A percentile compares a stretch with the other conserved stretches of the same genome.
Evolutionary conservation across 2,797 vertebrate species (phyloP).

Genomic region (Holocentrus rufus): DNA sequence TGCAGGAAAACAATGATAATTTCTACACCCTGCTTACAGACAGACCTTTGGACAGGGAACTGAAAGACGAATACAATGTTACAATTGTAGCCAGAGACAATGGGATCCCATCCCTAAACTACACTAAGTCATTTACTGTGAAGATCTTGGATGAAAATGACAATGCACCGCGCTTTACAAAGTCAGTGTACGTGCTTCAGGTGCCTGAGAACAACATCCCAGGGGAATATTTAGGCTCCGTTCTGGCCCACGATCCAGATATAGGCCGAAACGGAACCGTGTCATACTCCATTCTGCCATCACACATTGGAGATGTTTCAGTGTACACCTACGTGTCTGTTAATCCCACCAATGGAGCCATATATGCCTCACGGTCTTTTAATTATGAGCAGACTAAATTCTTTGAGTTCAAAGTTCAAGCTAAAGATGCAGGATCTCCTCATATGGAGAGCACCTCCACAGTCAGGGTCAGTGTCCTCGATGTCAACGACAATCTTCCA

Average conservation of each 20-base stretch:
- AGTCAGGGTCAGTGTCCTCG: conserved; percentile 91
- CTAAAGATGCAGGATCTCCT: conserved; percentile 95
- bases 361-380: conserved; percentile 96
- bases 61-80: conserved; percentile 96
- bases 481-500: conserved; percentile 97
- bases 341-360: conserved; percentile 98
- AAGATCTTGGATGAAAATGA: conserved; percentile 97
- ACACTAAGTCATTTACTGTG: conserved; percentile 95
- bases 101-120: conserved; percentile 93
- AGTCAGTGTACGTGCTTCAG: conserved; percentile 92
- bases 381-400: conserved; percentile 98
- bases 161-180: conserved; percentile 96
- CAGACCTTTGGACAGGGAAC: conserved; percentile 93
- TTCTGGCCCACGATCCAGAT: conserved; percentile 96
- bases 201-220: conserved; percentile 99
- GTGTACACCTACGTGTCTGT: conserved; percentile 98
- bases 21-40: conserved; percentile 96
- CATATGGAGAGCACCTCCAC: conserved; percentile 96
- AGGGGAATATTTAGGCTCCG: conserved; percentile 95
- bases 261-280: conserved; percentile 96
- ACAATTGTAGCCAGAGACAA: conserved; percentile 97
- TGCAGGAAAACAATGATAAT: conserved; percentile 98
- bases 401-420: conserved; percentile 97
- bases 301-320: conserved; percentile 95
- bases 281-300: conserved; percentile 94